These are phyloP conservation scores for Potorous gilbertii DNA, from an alignment of 2,797 vertebrate species.

Conservation along the genomic window DNA sequence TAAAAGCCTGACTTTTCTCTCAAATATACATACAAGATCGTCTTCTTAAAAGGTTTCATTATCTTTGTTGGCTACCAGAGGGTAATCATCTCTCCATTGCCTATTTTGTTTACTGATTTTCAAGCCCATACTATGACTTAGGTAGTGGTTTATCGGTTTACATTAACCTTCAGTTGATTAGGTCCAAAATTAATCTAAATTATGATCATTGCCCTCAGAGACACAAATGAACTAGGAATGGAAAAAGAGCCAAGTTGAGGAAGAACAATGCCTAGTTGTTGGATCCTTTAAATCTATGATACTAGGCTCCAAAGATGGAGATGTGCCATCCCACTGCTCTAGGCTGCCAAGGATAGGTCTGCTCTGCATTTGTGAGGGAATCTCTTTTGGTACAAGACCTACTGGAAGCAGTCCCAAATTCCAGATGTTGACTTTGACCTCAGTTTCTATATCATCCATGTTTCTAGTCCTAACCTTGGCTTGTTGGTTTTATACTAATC, in stretches of 20 bases:
- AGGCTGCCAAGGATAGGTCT: background rate
- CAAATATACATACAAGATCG: too few relatives aligned
- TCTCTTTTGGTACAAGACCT: background rate
- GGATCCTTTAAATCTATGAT: background rate
- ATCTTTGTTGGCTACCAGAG: background rate
- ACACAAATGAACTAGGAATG: background rate
- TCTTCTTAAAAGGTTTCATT: background rate
- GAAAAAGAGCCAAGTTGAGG: background rate
- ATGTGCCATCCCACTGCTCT: background rate
- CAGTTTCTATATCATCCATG: background rate
- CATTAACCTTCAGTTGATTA: background rate
- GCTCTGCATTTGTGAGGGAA: background rate
- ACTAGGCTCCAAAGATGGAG: background rate
- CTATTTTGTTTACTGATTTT: background rate
- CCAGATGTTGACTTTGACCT: background rate
- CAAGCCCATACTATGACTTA: background rate
- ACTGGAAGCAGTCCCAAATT: background rate
- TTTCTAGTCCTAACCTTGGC: background rate
- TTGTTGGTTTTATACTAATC: background rate
- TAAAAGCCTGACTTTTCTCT: too few relatives aligned
- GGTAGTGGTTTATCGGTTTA: background rate
- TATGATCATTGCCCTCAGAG: background rate
- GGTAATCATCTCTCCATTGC: background rate
- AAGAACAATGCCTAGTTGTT: background rate
- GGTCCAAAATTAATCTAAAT: background rate